Conservation (phyloP, 2,797 vertebrate genomes). For the Furcifer pardalis region DNA sequence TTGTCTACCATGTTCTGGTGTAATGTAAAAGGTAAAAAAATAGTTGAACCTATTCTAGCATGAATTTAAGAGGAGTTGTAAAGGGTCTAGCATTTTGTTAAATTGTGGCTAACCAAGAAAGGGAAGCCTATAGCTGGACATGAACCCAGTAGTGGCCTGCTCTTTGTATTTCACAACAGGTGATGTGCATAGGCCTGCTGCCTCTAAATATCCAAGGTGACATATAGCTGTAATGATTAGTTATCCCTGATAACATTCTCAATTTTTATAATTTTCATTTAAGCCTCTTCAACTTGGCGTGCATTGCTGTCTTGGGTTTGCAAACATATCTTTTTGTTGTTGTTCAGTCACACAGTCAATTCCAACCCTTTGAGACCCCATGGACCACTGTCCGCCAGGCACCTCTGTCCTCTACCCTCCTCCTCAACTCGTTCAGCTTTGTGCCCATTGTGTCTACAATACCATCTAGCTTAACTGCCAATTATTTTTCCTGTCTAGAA, state of each 20-base stretch:
- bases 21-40: background rate
- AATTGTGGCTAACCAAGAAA: background rate
- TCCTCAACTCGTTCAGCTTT: no score
- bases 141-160: background rate
- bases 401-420: no score
- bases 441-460: no score
- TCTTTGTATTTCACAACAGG: background rate
- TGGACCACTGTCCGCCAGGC: no score
- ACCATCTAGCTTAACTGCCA: no score
- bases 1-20: background rate
- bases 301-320: background rate
- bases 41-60: background rate
- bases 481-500: background rate
- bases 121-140: background rate
- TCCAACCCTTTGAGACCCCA: no score
- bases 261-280: background rate
- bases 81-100: background rate
- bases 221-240: background rate
- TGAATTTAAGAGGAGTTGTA: background rate
- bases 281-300: background rate
- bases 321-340: no score
- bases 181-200: background rate
- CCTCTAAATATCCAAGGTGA: background rate
- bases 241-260: background rate
- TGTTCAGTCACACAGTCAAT: no score